Evolutionary conservation across 2,888 invertebrate genomes (phyloP).

Genomic region (Pyrrhosoma nymphula): DNA sequence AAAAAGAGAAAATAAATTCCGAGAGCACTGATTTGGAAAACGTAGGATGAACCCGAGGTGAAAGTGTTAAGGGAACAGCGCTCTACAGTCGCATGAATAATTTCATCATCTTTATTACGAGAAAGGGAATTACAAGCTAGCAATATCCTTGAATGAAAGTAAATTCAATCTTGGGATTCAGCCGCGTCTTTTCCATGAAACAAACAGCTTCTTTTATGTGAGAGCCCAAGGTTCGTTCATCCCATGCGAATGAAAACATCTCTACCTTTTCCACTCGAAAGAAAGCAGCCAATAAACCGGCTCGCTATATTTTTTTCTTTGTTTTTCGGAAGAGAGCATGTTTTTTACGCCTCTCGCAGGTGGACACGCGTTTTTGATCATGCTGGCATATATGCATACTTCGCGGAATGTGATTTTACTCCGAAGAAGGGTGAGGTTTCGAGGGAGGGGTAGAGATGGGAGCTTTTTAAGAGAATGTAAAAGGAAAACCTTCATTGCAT

Average conservation of each 20-base stretch:
- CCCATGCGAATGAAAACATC: neutral
- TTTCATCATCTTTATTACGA: neutral
- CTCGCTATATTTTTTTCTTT: neutral
- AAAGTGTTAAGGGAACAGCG: neutral
- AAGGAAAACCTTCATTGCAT: constrained; percentile 42
- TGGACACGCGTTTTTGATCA: neutral
- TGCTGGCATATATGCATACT: neutral
- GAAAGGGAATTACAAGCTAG: neutral
- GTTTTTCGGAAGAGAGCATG: neutral
- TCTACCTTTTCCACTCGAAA: constrained; percentile 14
- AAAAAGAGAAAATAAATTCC: too few relatives aligned
- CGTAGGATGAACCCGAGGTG: too few relatives aligned
- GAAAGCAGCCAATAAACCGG: neutral
- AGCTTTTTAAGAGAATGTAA: neutral
- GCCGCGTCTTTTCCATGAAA: neutral
- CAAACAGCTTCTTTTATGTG: neutral
- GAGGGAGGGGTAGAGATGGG: neutral
- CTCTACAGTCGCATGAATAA: neutral
- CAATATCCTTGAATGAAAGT: neutral
- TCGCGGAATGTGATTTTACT: neutral
- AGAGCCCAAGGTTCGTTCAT: neutral
- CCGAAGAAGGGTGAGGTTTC: neutral
- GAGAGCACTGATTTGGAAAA: too few relatives aligned
- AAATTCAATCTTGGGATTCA: neutral
- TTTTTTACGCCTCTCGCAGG: neutral